Evolutionary conservation across 2,113 vertebrate genomes (phyloP).

Genomic region (Microtus ochrogaster): DNA sequence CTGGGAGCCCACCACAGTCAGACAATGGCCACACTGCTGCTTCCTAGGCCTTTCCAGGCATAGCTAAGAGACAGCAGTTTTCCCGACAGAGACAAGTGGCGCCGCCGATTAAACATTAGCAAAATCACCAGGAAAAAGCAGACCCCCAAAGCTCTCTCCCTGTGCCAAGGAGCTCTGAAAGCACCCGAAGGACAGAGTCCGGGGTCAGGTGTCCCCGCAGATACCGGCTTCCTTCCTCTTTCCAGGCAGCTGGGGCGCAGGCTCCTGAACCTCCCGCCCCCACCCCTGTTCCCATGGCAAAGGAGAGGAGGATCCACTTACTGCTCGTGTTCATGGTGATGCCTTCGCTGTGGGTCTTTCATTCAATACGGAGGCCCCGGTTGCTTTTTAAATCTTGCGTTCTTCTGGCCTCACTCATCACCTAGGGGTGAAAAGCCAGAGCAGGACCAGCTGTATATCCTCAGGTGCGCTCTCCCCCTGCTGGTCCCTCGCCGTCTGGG

Average conservation of each 20-base stretch:
- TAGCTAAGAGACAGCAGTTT: conserved; percentile 63
- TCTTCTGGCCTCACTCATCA: conserved; percentile 59
- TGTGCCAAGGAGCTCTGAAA: conserved; percentile 2
- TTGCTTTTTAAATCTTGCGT: conserved; percentile 77
- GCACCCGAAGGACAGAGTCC: conserved; percentile 26
- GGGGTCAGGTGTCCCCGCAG: conserved; percentile 57
- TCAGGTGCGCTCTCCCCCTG: conserved; percentile 56
- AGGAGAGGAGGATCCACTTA: conserved; percentile 85
- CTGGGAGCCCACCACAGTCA: conserved; percentile 42
- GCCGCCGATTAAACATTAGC: conserved; percentile 27
- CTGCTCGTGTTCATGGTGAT: conserved; percentile 89
- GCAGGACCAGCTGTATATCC: conserved; percentile 53
- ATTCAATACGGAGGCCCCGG: conserved; percentile 82
- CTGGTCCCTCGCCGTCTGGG: conserved; percentile 48
- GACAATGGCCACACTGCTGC: conserved; percentile 78
- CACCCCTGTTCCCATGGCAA: conserved; percentile 72
- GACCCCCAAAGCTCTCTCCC: background rate
- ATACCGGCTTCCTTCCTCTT: conserved; percentile 73
- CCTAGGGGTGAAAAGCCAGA: conserved; percentile 61
- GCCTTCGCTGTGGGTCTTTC: conserved; percentile 82
- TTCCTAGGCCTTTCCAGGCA: conserved; percentile 75
- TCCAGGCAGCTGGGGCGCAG: conserved; percentile 67
- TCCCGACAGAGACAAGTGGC: conserved; percentile 17
- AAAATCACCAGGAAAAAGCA: conserved; percentile 31
- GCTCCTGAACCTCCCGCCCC: conserved; percentile 77